Conservation (phyloP, 2,113 vertebrate genomes). For the Elaphurus davidianus region DNA sequence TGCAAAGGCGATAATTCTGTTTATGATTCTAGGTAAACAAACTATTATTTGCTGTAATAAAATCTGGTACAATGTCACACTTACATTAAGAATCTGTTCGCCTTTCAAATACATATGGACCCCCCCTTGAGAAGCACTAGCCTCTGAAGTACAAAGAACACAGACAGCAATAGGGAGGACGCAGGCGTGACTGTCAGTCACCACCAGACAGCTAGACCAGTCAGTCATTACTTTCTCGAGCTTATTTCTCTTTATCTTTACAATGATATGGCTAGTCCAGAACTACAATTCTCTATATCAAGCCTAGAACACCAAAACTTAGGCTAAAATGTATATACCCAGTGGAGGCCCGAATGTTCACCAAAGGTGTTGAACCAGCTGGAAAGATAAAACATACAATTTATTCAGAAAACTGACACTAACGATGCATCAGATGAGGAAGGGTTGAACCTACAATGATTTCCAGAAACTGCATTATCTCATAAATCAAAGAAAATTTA, state of each 20-base stretch:
- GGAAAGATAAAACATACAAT: background rate
- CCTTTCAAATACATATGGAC: background rate
- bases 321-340: background rate
- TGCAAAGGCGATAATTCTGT: background rate
- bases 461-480: background rate
- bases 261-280: background rate
- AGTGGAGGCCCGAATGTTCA: background rate
- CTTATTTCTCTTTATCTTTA: background rate
- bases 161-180: background rate
- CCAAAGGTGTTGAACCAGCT: background rate
- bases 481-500: background rate
- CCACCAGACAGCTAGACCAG: background rate
- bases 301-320: background rate
- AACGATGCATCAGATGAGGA: background rate
- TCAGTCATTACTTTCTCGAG: background rate
- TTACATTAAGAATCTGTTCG: background rate
- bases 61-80: background rate
- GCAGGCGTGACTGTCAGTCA: background rate
- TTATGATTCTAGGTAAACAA: background rate
- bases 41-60: background rate
- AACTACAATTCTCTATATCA: background rate
- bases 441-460: background rate
- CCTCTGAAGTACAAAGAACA: background rate
- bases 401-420: background rate
- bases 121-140: background rate